phyloP scores from a whole-genome alignment of 2,113 vertebrate species.

The Trogon surrucura region DNA sequence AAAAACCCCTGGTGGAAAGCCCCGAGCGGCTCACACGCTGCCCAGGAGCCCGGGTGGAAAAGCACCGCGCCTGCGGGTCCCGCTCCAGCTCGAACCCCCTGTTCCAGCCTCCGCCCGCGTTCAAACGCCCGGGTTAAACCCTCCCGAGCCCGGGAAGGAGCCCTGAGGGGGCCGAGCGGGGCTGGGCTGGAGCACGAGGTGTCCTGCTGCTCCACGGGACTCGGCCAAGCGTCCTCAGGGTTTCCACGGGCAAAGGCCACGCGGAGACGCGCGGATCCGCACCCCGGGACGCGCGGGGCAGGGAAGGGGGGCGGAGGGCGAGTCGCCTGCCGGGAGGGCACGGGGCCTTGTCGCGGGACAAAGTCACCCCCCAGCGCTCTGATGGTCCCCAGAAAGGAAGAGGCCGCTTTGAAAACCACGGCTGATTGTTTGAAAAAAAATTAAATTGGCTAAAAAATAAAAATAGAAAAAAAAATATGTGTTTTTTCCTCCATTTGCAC shows the following conservation, averaged over 20 bases:
- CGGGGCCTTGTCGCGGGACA: accelerated
- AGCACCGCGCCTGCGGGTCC: accelerated
- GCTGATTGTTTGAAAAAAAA: neutral
- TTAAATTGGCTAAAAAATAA: neutral
- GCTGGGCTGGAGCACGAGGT: neutral
- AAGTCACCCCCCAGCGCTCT: neutral
- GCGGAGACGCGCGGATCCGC: neutral
- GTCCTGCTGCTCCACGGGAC: neutral
- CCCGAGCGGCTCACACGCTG: neutral
- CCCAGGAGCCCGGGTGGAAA: neutral
- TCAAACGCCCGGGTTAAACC: neutral
- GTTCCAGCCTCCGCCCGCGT: neutral
- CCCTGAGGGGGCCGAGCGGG: neutral
- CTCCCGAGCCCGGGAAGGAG: accelerated
- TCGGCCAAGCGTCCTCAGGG: neutral
- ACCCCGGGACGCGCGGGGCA: neutral
- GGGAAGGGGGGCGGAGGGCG: neutral
- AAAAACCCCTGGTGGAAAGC: neutral
- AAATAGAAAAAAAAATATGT: too few species aligned
- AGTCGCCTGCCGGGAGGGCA: neutral
- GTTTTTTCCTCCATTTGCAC: neutral
- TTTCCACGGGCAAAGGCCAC: conserved; percentile 30
- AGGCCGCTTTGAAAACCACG: neutral
- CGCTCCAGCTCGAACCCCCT: neutral
- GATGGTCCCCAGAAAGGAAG: neutral